phyloP scores from a whole-genome alignment of 2,888 invertebrate genomes.

The Trissoscelio sp. region DNA sequence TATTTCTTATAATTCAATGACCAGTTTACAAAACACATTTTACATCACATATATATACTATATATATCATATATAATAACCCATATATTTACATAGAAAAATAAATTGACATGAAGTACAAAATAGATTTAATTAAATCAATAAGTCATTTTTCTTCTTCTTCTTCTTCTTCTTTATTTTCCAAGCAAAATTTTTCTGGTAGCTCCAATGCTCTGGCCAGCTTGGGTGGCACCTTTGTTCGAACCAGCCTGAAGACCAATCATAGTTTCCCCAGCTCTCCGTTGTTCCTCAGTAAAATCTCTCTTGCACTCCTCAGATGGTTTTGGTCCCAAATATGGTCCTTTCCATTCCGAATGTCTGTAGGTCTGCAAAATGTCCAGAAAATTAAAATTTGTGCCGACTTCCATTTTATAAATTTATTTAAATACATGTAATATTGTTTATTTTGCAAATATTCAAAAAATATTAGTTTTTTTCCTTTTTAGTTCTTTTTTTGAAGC shows the following conservation, averaged over 20 bases:
- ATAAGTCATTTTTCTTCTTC: too few species aligned
- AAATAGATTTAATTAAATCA: constrained; percentile 39
- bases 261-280: constrained; percentile 94
- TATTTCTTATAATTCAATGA: constrained; percentile 13
- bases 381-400: too few species aligned
- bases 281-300: constrained; percentile 95
- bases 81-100: constrained; percentile 52
- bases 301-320: constrained; percentile 97
- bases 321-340: constrained; percentile 96
- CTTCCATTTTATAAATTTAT: too few species aligned
- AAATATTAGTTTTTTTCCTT: too few species aligned
- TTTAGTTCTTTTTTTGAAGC: too few species aligned
- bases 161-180: constrained; percentile 90
- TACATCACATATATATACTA: too few species aligned
- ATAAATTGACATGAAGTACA: constrained; percentile 46
- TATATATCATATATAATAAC: too few species aligned
- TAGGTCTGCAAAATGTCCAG: constrained; percentile 90
- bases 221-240: constrained; percentile 97
- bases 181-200: constrained; percentile 95
- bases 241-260: constrained; percentile 98
- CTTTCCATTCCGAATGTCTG: constrained; percentile 92
- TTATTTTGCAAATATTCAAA: too few species aligned
- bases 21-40: constrained; percentile 13
- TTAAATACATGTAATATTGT: too few species aligned
- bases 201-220: constrained; percentile 95